These are phyloP conservation scores for Cephus pygmeus DNA, from an alignment of 2,888 invertebrate species.

Conservation along the genomic window DNA sequence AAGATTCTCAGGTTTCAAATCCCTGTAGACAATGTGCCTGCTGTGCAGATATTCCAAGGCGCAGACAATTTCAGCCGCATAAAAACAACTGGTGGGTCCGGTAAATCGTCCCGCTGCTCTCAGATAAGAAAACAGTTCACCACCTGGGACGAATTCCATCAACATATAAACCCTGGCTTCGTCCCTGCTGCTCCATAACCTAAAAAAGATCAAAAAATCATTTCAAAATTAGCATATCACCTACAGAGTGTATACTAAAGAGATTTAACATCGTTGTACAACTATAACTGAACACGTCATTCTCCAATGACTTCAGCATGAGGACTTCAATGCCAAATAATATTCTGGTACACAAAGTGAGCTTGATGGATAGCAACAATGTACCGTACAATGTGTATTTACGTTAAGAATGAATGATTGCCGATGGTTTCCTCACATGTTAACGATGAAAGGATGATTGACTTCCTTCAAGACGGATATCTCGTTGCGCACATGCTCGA, in stretches of 20 bases:
- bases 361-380: no score
- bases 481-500: conserved; percentile 97
- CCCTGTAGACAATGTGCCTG: conserved; percentile 87
- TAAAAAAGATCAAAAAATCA: conserved; percentile 62
- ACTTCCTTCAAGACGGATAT: conserved; percentile 92
- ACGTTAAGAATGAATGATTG: no score
- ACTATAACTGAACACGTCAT: no score
- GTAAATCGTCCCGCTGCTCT: conserved; percentile 92
- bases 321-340: no score
- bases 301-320: no score
- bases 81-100: conserved; percentile 89
- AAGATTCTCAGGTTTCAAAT: conserved; percentile 94
- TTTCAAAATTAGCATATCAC: no score
- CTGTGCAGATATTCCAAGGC: conserved; percentile 95
- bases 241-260: no score
- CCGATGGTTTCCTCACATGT: conserved; percentile 75
- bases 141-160: conserved; percentile 96
- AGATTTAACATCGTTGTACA: no score
- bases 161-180: conserved; percentile 94
- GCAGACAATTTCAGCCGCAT: conserved; percentile 92
- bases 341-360: no score
- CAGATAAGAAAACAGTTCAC: conserved; percentile 95
- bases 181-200: conserved; percentile 93
- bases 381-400: no score
- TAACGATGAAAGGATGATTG: conserved; percentile 95